These are phyloP conservation scores for Crax fasciolata DNA, from an alignment of 2,797 vertebrate genomes.

Conservation along the genomic window DNA sequence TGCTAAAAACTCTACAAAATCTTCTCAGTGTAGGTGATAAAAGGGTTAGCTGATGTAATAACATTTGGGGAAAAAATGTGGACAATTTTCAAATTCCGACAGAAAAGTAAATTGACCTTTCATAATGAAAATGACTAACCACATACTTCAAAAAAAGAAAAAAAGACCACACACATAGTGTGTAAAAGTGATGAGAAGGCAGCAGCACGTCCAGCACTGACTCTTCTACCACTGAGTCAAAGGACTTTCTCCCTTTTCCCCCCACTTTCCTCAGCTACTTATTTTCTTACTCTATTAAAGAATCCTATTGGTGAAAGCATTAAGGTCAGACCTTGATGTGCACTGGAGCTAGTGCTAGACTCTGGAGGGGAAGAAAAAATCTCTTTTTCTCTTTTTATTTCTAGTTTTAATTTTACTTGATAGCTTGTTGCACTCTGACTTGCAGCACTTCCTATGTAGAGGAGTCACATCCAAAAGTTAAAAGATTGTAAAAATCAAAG, in stretches of 20 bases:
- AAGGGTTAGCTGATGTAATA: slow-evolving; percentile 66
- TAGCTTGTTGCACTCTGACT: slow-evolving; percentile 61
- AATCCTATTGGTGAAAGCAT: slow-evolving; percentile 24
- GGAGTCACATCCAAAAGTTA: slow-evolving; percentile 38
- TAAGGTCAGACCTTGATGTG: slow-evolving; percentile 59
- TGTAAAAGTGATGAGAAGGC: neutral
- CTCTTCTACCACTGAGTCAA: slow-evolving; percentile 27
- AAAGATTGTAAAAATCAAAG: slow-evolving; percentile 57
- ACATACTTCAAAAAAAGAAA: neutral
- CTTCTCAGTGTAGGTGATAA: slow-evolving; percentile 57
- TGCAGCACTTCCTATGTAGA: slow-evolving; percentile 7
- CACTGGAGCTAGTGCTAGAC: neutral
- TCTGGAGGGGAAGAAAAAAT: neutral
- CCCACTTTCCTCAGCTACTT: neutral
- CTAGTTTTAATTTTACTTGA: slow-evolving; percentile 66
- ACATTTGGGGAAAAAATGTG: slow-evolving; percentile 61
- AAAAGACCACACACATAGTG: neutral
- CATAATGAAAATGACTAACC: slow-evolving; percentile 59
- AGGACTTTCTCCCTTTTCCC: neutral
- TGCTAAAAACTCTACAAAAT: slow-evolving; percentile 60
- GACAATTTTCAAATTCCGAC: slow-evolving; percentile 63
- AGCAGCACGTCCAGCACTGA: neutral
- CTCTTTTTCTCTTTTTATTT: slow-evolving; percentile 6
- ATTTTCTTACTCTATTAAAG: slow-evolving; percentile 52
- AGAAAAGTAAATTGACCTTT: slow-evolving; percentile 72